Percentiles rank a stretch among this genome's conserved stretches.
Conservation (phyloP, 2,113 vertebrate genomes). For the Megaceryle maxima region DNA sequence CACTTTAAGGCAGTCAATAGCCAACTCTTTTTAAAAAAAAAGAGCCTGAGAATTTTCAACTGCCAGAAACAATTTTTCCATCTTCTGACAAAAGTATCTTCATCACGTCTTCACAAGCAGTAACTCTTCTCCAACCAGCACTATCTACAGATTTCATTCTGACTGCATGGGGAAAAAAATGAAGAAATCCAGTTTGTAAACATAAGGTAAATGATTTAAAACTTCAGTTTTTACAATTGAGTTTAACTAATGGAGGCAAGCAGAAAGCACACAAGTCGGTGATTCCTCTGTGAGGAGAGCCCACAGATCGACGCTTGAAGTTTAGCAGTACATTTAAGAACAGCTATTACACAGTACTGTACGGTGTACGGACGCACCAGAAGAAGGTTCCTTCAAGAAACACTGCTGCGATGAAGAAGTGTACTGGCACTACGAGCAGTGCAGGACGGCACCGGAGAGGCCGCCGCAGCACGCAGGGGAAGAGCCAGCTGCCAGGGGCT, state of each 20-base stretch:
- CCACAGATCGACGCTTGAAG: fast-evolving
- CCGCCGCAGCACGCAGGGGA: background rate
- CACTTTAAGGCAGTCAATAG: background rate
- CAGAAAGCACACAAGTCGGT: fast-evolving
- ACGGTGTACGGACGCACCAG: fast-evolving
- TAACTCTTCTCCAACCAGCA: background rate
- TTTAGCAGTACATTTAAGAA: fast-evolving
- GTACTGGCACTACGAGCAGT: fast-evolving
- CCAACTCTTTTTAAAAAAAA: background rate
- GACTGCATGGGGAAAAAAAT: fast-evolving
- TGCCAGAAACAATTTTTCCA: background rate
- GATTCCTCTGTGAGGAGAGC: fast-evolving
- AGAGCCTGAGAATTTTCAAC: background rate
- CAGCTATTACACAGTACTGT: fast-evolving
- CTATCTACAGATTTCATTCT: background rate
- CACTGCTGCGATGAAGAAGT: fast-evolving
- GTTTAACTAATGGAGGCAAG: background rate
- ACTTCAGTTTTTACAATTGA: fast-evolving
- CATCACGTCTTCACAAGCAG: fast-evolving
- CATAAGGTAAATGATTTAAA: no score
- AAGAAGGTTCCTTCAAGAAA: fast-evolving
- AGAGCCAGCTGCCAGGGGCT: background rate
- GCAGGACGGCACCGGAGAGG: no score
- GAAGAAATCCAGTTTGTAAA: fast-evolving
- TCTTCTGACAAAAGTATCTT: background rate